Evolutionary conservation across 2,888 invertebrate genomes (phyloP), one percentile per base, ranked within the genome.

Genomic region (Cremastobaeus sp.): DNA sequence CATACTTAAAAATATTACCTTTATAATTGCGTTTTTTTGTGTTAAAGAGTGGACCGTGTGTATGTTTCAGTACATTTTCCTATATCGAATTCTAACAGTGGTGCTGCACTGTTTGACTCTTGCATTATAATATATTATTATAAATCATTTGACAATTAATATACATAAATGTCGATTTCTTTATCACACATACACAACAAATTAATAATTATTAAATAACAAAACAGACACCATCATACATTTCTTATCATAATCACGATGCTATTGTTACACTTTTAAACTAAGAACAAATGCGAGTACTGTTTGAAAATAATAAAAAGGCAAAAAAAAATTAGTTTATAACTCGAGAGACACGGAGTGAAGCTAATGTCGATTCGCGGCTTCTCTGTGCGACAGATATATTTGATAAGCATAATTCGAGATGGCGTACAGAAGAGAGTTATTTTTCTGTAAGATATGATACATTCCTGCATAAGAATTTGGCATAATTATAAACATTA

Each of bases 391-490:
- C 62, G 28, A 52, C 71, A 69, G 71, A 71, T 64, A 74, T 73
- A 74, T 74, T 74, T 71, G 70, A 72, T 76, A 52, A 71, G 64
- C 25, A 48, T 45, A 70, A 66, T 71, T 43, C 62, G 62, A 62
- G 68, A 71, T 41, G 54, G 71, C 32, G 71, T 62, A 50, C 50
- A 62, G 57, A 66, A 57, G 37, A 69, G 59, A 54, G 18, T 65
- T 71, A 70, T 72, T 59, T 76, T 78, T 81, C 80, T 79, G 78
- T 78, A 76, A 79, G 73, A 78, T 79, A 54, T 78, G 54, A 74
- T 78, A 82, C 82, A 82, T 82, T 82, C 82, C 82, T 81, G 79
- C 73, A 78, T 77, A 70, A 62, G 60, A 73, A 79, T 76, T 74
- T 74, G 70, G 68, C 60, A 62, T 62, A 76, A 75, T 60, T 45